These are phyloP conservation scores for Damaliscus lunatus DNA, from an alignment of 2,113 vertebrate species.

Conservation along the genomic window DNA sequence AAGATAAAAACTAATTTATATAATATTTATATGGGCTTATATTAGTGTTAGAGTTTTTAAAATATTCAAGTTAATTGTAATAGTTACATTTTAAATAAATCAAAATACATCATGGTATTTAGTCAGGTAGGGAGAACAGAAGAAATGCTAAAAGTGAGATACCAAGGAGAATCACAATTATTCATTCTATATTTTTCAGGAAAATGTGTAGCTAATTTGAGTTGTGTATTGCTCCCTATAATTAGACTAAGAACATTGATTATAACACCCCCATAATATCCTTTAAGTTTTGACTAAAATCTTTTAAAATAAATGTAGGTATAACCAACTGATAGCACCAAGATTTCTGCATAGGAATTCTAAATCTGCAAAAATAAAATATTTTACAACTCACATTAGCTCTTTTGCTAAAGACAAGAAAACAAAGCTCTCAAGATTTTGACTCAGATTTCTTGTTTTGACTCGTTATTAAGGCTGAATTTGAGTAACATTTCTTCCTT, in stretches of 20 bases:
- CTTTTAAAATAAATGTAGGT: neutral
- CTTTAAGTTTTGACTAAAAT: neutral
- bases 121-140: accelerated
- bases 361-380: conserved; percentile 15
- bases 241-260: neutral
- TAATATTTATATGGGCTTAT: neutral
- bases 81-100: neutral
- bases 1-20: neutral
- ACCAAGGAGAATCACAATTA: neutral
- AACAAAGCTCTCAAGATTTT: neutral
- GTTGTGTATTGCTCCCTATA: neutral
- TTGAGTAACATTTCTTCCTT: conserved; percentile 24
- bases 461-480: neutral
- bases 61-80: neutral
- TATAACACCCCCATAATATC: neutral
- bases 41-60: neutral
- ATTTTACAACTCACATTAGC: neutral
- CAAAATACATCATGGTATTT: neutral
- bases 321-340: neutral
- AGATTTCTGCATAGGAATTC: neutral
- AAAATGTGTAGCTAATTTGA: neutral
- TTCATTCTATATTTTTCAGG: neutral
- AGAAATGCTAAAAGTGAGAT: neutral
- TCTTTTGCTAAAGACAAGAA: conserved; percentile 5
- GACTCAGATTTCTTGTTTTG: neutral